Evolutionary conservation across 2,113 vertebrate species (phyloP), one percentile per base, ranked within the genome.

Genomic region (Hippocampus barbouri): DNA sequence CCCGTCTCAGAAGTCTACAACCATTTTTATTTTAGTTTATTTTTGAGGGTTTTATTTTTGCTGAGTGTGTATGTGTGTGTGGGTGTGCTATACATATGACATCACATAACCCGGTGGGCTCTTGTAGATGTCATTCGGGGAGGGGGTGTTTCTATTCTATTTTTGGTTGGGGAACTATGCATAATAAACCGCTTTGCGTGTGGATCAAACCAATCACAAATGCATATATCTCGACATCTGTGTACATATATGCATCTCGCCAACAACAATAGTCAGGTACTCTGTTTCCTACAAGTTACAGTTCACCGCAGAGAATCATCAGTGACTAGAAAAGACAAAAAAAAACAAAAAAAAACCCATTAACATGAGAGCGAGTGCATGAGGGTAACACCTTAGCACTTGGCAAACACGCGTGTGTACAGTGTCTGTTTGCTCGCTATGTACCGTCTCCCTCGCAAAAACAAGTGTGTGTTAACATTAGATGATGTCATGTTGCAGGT

Each of bases 401-500:
- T 95, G 93, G 94, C 93, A 93, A 93, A 94, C 84, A 95, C 94
- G 82, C 23, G 66, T 93, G 91, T 98, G 96, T 98, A 98, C 93
- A 97, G 96, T 95, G 93, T 97, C 95, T 90, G 92, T 94, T 96
- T 95, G 94, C 95, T 95, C 91, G 92, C 92, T 95, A 93, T 93
- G 92, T 94, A 94, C 86, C 89, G 94, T 66, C 94, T 96, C 95
- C 95, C 94, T 97, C 94, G 95, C 95, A 95, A 97, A 88, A 27
- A 23, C 23, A 96, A 95, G 21, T 96, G 95, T 98, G 95, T 97
- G 96, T 98, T 97, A 96, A 86, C 96, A 92, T 95, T 97, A 97
- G 95, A 97, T 96, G 95, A 95, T 96, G 96, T 98, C 96, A 98
- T 98, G 97, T 99, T 99, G 97, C 97, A 97, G 97, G 97, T 98